Percentiles rank a stretch among this genome's conserved stretches.
These are phyloP conservation scores for Sarotherodon lohbergeri DNA, from an alignment of 2,113 vertebrate genomes.

Conservation along the genomic window DNA sequence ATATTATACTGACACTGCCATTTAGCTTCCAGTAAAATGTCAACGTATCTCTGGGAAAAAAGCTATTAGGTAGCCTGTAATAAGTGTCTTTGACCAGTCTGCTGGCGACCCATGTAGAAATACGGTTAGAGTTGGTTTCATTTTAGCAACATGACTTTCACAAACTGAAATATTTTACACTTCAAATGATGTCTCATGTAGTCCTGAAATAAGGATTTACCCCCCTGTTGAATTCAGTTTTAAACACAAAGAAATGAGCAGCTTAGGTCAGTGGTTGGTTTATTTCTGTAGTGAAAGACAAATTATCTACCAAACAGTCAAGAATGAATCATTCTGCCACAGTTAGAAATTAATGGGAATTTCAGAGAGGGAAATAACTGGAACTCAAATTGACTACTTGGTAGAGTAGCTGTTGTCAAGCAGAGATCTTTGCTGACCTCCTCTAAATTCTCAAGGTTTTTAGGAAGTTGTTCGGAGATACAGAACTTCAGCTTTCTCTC, in stretches of 20 bases:
- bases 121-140: not conserved
- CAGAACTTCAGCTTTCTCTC: not conserved
- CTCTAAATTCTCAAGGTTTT: not conserved
- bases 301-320: not conserved
- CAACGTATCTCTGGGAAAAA: not conserved
- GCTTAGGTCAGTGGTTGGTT: not conserved
- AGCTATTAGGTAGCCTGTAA: not conserved
- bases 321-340: not conserved
- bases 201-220: not conserved
- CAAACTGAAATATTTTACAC: not conserved
- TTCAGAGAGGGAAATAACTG: not conserved
- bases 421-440: not conserved
- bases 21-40: not conserved
- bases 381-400: not conserved
- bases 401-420: not conserved
- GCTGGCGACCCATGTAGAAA: not conserved
- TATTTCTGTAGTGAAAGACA: not conserved
- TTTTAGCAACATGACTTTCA: rapidly evolving
- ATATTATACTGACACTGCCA: not conserved
- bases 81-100: not conserved
- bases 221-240: not conserved
- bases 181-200: not conserved
- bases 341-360: not conserved
- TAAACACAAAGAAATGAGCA: not conserved
- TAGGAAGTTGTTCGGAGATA: not conserved